Evolutionary conservation across 2,888 invertebrate species (phyloP).

Genomic region (Torymus tubicola): DNA sequence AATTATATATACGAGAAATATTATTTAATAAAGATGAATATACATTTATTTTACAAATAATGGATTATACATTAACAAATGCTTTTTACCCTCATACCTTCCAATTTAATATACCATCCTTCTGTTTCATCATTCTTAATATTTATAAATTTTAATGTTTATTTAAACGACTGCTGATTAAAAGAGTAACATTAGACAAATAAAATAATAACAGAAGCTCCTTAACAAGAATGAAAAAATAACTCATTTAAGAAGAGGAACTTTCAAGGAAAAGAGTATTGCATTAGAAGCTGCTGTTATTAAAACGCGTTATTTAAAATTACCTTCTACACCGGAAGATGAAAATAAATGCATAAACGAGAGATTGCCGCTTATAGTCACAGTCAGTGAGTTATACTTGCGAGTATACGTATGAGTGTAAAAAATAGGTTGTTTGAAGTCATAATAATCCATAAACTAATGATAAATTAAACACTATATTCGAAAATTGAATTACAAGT

Average conservation of each 20-base stretch:
- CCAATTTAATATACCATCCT: neutral
- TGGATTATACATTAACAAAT: neutral
- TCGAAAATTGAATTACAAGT: conserved; percentile 39
- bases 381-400: too few species aligned
- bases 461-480: conserved; percentile 10
- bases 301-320: conserved; percentile 33
- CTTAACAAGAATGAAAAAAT: neutral
- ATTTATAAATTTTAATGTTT: too few species aligned
- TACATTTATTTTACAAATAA: conserved; percentile 50
- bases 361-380: conserved; percentile 6
- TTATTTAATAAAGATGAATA: conserved; percentile 50
- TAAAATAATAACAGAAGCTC: too few species aligned
- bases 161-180: too few species aligned
- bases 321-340: neutral
- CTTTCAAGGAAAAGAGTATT: neutral
- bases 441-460: neutral
- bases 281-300: conserved; percentile 20
- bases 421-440: neutral
- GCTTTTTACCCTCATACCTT: neutral
- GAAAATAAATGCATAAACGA: conserved; percentile 17
- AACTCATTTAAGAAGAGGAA: too few species aligned
- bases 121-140: too few species aligned
- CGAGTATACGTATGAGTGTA: too few species aligned
- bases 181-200: too few species aligned
- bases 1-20: conserved; percentile 44